A percentile compares a stretch with the other conserved stretches of the same genome.
These are phyloP conservation scores for Halyomorpha halys DNA, from an alignment of 1,140 invertebrate species.

Conservation along the genomic window DNA sequence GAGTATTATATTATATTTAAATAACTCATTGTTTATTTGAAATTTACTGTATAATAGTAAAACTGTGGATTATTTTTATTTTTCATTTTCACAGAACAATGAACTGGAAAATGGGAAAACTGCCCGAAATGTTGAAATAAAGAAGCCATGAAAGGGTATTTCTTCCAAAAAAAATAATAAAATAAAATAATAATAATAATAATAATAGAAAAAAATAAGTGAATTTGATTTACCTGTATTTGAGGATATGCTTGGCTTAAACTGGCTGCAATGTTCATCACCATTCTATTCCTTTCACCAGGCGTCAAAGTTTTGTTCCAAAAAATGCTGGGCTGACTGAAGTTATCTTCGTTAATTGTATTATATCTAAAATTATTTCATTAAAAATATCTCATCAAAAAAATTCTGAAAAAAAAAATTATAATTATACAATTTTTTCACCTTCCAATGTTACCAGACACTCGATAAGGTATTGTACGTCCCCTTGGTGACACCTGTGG, in stretches of 20 bases:
- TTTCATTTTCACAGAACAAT: too few relatives aligned
- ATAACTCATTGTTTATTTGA: too few relatives aligned
- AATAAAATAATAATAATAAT: too few relatives aligned
- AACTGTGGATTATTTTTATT: too few relatives aligned
- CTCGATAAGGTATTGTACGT: constrained; percentile 33
- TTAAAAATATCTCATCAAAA: neutral
- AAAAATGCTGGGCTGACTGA: constrained; percentile 66
- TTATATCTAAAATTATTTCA: constrained; percentile 52
- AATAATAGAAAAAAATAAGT: neutral
- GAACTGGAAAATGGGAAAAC: too few relatives aligned
- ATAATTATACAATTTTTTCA: neutral
- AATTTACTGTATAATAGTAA: too few relatives aligned
- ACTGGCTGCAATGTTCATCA: constrained; percentile 67
- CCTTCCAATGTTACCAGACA: constrained; percentile 40
- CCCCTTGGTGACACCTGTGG: constrained; percentile 48
- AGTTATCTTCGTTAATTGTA: constrained; percentile 79
- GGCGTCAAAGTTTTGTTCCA: constrained; percentile 69
- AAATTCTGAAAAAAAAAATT: neutral
- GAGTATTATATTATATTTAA: too few relatives aligned
- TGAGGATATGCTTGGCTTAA: constrained; percentile 67
- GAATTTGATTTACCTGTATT: constrained; percentile 47
- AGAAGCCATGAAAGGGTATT: too few relatives aligned
- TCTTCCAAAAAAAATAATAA: too few relatives aligned
- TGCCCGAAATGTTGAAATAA: too few relatives aligned
- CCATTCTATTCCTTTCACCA: constrained; percentile 55